phyloP scores from a whole-genome alignment of 1,140 invertebrate species.

The Cheumatopsyche charites region DNA sequence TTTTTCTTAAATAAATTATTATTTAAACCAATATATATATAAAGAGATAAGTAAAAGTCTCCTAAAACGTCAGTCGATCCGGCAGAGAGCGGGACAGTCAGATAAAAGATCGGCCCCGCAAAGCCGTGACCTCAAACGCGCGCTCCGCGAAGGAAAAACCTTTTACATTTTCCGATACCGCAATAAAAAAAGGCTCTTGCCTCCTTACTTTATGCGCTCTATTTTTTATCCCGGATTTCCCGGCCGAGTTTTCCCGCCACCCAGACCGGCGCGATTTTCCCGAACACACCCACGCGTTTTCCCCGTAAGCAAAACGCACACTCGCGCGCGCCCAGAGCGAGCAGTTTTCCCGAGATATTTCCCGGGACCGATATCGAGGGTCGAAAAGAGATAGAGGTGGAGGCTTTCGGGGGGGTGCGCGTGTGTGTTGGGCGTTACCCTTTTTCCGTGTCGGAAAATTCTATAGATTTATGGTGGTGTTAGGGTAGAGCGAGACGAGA shows the following conservation, averaged over 20 bases:
- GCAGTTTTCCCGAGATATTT: constrained; percentile 36
- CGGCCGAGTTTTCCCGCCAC: constrained; percentile 7
- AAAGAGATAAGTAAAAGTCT: background rate
- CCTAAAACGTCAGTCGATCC: background rate
- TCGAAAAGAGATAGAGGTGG: constrained; percentile 30
- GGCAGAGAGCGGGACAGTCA: constrained; percentile 16
- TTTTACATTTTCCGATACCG: constrained; percentile 41
- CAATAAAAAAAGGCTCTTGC: constrained; percentile 39
- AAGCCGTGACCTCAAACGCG: constrained; percentile 39
- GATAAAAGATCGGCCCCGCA: constrained; percentile 34
- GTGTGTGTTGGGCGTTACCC: constrained; percentile 34
- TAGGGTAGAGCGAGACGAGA: constrained; percentile 31
- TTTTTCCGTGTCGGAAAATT: constrained; percentile 41
- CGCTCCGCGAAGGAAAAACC: constrained; percentile 38
- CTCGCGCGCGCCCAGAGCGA: background rate
- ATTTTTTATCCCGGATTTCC: constrained; percentile 40
- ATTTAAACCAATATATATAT: too few species aligned
- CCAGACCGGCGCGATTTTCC: constrained; percentile 4
- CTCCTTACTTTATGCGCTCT: constrained; percentile 40
- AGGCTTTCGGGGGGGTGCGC: too few species aligned
- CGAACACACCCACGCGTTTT: background rate
- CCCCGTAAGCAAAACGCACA: background rate
- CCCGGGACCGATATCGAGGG: constrained; percentile 39
- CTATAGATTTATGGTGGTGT: constrained; percentile 39
- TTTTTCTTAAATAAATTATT: too few species aligned